A percentile compares a stretch with the other conserved stretches of the same genome.
Evolutionary conservation across 2,888 invertebrate genomes (phyloP).

Genomic region (Pegoplata infirma): DNA sequence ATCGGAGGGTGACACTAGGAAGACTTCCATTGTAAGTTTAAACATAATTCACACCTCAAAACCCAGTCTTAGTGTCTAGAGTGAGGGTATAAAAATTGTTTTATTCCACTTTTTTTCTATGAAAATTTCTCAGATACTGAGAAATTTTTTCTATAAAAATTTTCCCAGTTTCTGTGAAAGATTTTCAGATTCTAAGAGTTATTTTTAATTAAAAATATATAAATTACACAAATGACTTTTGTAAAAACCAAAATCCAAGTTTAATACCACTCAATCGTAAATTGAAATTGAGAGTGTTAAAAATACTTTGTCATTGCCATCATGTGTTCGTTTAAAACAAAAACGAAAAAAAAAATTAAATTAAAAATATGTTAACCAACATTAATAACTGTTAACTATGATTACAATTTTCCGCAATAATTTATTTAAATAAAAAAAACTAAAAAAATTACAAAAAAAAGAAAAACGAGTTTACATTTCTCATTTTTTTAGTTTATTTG

Average conservation of each 20-base stretch:
- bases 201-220: too few relatives aligned
- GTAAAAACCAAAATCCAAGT: background rate
- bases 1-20: too few relatives aligned
- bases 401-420: constrained; percentile 34
- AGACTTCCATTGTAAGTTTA: too few relatives aligned
- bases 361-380: background rate
- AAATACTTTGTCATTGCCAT: constrained; percentile 54
- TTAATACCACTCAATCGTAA: background rate
- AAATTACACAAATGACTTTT: too few relatives aligned
- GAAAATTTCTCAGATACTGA: too few relatives aligned
- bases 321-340: background rate
- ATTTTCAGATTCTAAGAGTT: too few relatives aligned
- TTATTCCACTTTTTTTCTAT: too few relatives aligned
- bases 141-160: too few relatives aligned
- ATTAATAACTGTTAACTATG: constrained; percentile 39
- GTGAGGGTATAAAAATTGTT: too few relatives aligned
- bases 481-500: constrained; percentile 20
- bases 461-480: constrained; percentile 32
- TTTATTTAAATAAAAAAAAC: constrained; percentile 13
- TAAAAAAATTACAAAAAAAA: background rate
- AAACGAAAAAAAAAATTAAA: background rate
- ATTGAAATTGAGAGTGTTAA: constrained; percentile 36
- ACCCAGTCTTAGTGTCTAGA: too few relatives aligned
- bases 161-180: too few relatives aligned
- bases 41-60: too few relatives aligned